A percentile compares a stretch with the other conserved stretches of the same genome.
phyloP scores from a whole-genome alignment of 64 coral and sea anemone species.

The Anthopleura sola region DNA sequence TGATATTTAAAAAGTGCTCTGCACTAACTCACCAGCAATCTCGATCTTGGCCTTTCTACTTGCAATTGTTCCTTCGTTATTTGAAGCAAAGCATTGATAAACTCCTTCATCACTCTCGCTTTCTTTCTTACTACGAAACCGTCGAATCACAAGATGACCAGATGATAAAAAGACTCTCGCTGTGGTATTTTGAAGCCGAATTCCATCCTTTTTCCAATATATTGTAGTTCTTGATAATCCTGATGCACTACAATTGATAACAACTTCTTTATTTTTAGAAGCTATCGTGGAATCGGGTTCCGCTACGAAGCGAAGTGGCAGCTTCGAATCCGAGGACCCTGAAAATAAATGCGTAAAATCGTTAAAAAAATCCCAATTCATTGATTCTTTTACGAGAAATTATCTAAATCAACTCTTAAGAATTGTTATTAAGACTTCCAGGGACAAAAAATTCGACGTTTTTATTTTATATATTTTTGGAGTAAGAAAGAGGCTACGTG shows the following conservation, averaged over 20 bases:
- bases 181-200: not conserved
- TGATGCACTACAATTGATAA: conserved; percentile 24
- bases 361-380: not conserved
- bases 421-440: not conserved
- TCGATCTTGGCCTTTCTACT: conserved; percentile 50
- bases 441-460: too few species aligned
- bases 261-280: conserved; percentile 26
- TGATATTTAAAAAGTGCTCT: not conserved
- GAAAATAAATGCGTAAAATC: not conserved
- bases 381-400: not conserved
- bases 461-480: too few species aligned
- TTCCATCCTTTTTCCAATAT: conserved; percentile 46
- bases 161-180: not conserved
- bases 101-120: conserved; percentile 26
- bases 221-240: conserved; percentile 21
- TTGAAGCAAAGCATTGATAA: conserved; percentile 58
- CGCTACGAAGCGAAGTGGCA: conserved; percentile 16
- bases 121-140: not conserved
- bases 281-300: conserved; percentile 34
- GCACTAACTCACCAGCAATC: conserved; percentile 43
- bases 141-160: not conserved
- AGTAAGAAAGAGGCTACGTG: too few species aligned
- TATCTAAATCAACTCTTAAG: not conserved
- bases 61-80: conserved; percentile 20
- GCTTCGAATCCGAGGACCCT: conserved; percentile 3